Evolutionary conservation across 2,113 vertebrate species (phyloP), one percentile per base, ranked within the genome.

Genomic region (Syngnathus floridae): DNA sequence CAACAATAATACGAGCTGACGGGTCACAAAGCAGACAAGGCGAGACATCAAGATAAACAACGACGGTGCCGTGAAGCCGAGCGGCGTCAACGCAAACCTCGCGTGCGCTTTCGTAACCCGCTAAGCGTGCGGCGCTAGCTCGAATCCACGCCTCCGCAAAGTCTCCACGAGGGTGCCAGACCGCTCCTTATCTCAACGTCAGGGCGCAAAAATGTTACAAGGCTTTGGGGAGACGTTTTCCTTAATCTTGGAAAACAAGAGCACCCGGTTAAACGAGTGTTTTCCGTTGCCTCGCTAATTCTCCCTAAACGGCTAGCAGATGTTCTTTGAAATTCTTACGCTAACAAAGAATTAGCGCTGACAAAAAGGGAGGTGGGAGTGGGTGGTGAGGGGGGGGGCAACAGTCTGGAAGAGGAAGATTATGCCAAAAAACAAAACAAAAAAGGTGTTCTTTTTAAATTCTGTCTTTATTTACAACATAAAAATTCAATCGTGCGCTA

Each of bases 291-390:
- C 19, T 49, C 57, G 40, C 35, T 66, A 70, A 73, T 64, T 77
- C 73, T 77, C 56, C 62, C 70, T 63, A 78, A 83, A 78, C 58
- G 66, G 73, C 69, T 65, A 73, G 71, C 77, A 82, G 82, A 76
- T 69, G 81, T 78, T 78, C 65, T 59, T 70, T 61, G 48, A 70
- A 81, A 85, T 78, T 76, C 78, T 60, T 66, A 16, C 14, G 40
- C 73, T 57, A 75, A 83, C 83, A 85, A 70, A 76, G 77, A 79
- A 79, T 84, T 75, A 83, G 72, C 78, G 69, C 62, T 43, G 59
- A 61, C 59, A 61, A 61, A 43, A 41, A n/a, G 21, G 0, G 21
- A 10, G 40, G 59, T 12, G 13, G 41, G 10, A 11, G 40, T 7
- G 40, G 40, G 40, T 9, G 36, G 38, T 0, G 17, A 4, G 21